A percentile compares a stretch with the other conserved stretches of the same genome.
These are phyloP conservation scores for Eupsilia transversa DNA, from an alignment of 2,888 invertebrate genomes.

Conservation along the genomic window DNA sequence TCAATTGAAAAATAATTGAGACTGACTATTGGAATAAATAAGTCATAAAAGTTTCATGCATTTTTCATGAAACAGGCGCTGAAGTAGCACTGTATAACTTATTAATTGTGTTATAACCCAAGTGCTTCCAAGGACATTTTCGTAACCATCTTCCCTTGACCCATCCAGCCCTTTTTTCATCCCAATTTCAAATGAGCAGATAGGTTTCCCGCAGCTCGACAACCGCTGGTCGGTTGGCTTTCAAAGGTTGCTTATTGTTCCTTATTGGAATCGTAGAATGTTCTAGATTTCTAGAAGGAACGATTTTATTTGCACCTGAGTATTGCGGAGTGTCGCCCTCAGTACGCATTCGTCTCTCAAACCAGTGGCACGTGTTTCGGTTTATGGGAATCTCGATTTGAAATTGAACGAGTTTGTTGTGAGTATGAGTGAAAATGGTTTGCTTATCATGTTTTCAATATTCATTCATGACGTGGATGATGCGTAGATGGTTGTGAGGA, in stretches of 20 bases:
- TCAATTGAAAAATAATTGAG: conserved; percentile 9
- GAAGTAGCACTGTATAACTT: conserved; percentile 10
- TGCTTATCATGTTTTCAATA: conserved; percentile 24
- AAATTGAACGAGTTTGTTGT: conserved; percentile 50
- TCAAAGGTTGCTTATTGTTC: conserved; percentile 73
- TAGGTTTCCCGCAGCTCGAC: conserved; percentile 46
- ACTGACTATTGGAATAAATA: conserved; percentile 4
- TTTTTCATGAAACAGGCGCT: conserved; percentile 25
- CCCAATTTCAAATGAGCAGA: neutral
- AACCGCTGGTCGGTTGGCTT: conserved; percentile 53
- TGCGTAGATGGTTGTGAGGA: neutral
- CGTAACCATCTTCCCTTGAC: conserved; percentile 27
- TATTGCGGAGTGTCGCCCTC: conserved; percentile 37
- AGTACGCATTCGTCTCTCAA: conserved; percentile 63
- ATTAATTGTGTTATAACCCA: neutral
- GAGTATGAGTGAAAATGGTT: conserved; percentile 51
- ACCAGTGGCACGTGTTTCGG: conserved; percentile 48
- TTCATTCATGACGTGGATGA: conserved; percentile 1
- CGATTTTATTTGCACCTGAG: conserved; percentile 47
- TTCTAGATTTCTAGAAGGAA: conserved; percentile 70
- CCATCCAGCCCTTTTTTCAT: neutral
- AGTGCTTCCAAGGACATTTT: too few relatives aligned
- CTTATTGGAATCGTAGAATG: conserved; percentile 63
- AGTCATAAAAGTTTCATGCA: conserved; percentile 12
- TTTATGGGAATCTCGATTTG: conserved; percentile 34